These are phyloP conservation scores for Clarias pachynema DNA, from an alignment of 2,797 vertebrate species.

Conservation along the genomic window DNA sequence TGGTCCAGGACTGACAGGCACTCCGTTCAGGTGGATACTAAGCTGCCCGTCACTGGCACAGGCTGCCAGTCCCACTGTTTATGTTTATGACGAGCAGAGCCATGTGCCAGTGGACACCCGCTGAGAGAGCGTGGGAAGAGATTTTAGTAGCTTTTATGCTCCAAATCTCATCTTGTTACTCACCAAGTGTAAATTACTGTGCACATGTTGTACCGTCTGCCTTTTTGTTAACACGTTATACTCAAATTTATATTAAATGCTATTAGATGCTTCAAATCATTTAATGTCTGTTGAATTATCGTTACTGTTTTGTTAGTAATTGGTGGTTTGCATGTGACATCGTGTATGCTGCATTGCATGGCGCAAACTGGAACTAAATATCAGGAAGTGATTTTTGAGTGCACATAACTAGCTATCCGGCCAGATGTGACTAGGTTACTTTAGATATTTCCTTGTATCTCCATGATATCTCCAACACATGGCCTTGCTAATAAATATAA, in stretches of 20 bases:
- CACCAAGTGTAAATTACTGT: constrained; percentile 40
- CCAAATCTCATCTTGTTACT: constrained; percentile 40
- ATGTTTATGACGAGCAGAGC: constrained; percentile 46
- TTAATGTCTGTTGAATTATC: not conserved
- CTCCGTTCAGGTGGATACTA: constrained; percentile 28
- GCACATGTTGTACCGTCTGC: constrained; percentile 29
- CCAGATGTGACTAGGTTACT: not conserved
- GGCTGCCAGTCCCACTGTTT: constrained; percentile 44
- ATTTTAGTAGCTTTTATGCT: constrained; percentile 49
- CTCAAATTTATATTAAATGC: constrained; percentile 1
- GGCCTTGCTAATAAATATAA: not conserved
- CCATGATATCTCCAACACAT: too few relatives aligned
- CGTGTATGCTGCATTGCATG: too few relatives aligned
- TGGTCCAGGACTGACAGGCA: constrained; percentile 30
- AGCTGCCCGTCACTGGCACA: constrained; percentile 28
- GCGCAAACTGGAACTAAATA: not conserved
- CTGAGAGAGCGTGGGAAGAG: constrained; percentile 48
- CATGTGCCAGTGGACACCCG: constrained; percentile 40
- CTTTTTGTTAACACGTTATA: constrained; percentile 4
- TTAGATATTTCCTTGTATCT: not conserved
- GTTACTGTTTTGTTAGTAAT: not conserved
- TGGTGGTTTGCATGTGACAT: too few relatives aligned
- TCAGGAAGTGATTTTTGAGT: not conserved
- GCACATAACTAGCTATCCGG: not conserved
- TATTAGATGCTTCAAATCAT: not conserved